These are phyloP conservation scores for Microctonus aethiopoides DNA, from an alignment of 2,888 invertebrate species.

Conservation along the genomic window DNA sequence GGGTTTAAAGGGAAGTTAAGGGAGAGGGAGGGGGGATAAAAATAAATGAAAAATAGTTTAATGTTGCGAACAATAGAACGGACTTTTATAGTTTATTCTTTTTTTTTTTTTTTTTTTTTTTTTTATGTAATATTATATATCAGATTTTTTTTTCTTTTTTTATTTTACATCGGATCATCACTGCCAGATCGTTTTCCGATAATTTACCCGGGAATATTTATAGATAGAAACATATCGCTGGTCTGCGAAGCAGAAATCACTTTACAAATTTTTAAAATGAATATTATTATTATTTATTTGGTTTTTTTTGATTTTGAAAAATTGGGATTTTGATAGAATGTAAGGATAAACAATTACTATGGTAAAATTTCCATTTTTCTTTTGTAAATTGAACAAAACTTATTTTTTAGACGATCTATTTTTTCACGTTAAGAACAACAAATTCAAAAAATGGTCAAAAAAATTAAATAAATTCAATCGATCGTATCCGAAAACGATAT, in stretches of 20 bases:
- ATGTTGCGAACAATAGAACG: too few relatives aligned
- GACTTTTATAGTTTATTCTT: slow-evolving; percentile 5
- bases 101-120: neutral
- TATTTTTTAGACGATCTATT: slow-evolving; percentile 30
- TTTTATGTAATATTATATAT: too few relatives aligned
- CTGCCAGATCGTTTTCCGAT: slow-evolving; percentile 19
- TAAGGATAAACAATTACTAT: too few relatives aligned
- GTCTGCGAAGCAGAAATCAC: neutral
- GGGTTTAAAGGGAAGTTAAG: too few relatives aligned
- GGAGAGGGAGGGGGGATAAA: too few relatives aligned
- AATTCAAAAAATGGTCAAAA: neutral
- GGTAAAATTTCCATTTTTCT: too few relatives aligned
- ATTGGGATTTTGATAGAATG: neutral
- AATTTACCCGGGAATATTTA: neutral
- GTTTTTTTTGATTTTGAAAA: neutral
- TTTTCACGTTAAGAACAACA: slow-evolving; percentile 18
- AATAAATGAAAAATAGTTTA: too few relatives aligned
- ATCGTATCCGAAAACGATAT: neutral
- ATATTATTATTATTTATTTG: neutral
- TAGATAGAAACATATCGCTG: slow-evolving; percentile 26
- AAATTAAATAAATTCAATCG: slow-evolving; percentile 7
- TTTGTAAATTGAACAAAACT: too few relatives aligned
- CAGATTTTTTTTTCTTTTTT: neutral
- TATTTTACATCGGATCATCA: slow-evolving; percentile 11
- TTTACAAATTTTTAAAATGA: slow-evolving; percentile 1